Evolutionary conservation across 1,140 invertebrate species (phyloP).

Genomic region (Panulirus ornatus): DNA sequence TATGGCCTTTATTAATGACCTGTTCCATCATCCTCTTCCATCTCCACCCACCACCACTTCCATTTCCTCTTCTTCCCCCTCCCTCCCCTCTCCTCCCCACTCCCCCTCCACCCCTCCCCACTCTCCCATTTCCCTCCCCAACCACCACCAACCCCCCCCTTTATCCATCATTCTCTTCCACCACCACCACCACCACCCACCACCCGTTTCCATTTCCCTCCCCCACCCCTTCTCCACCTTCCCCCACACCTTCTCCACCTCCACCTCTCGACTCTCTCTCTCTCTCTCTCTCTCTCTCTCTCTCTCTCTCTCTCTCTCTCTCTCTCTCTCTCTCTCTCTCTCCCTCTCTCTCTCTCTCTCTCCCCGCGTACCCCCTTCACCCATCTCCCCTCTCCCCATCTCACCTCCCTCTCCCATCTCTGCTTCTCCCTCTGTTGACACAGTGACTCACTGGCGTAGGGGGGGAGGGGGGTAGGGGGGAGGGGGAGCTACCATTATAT

Average conservation of each 20-base stretch:
- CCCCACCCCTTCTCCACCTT: background rate
- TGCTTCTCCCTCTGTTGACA: background rate
- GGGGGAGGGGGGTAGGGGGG: background rate
- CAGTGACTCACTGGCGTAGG: background rate
- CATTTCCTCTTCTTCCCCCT: too few species aligned
- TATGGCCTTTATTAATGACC: too few species aligned
- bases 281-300: background rate
- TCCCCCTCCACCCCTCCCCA: too few species aligned
- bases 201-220: background rate
- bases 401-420: background rate
- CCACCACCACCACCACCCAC: background rate
- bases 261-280: background rate
- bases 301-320: constrained; percentile 12
- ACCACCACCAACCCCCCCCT: too few species aligned
- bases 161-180: background rate
- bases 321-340: constrained; percentile 13
- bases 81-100: too few species aligned
- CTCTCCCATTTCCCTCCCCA: too few species aligned
- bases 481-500: background rate
- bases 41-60: too few species aligned
- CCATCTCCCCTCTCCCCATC: background rate
- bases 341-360: constrained; percentile 11
- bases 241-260: too few species aligned
- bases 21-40: too few species aligned
- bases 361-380: background rate